phyloP scores from a whole-genome alignment of 1,140 invertebrate species.

The Pygmarrhopalites habei region DNA sequence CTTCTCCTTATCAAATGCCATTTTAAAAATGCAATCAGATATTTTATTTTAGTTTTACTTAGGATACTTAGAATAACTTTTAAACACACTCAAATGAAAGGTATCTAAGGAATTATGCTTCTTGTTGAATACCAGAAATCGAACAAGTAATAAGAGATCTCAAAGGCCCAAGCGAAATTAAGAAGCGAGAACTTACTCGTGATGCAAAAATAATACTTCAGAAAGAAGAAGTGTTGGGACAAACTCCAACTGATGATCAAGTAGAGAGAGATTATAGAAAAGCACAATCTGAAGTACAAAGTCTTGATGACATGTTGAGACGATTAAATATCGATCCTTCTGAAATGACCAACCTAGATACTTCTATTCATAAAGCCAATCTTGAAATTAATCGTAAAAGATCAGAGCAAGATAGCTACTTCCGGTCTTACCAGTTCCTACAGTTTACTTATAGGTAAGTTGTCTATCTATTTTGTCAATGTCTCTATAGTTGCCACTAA shows the following conservation, averaged over 20 bases:
- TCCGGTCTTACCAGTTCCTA: not conserved
- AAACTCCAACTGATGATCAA: not conserved
- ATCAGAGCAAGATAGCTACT: not conserved
- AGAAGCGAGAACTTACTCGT: not conserved
- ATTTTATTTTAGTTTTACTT: too few relatives aligned
- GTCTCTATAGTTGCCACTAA: too few relatives aligned
- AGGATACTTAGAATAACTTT: too few relatives aligned
- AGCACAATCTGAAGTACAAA: not conserved
- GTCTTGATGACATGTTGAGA: not conserved
- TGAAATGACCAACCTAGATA: not conserved
- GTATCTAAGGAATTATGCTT: too few relatives aligned
- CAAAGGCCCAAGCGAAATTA: constrained; percentile 2
- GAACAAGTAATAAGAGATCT: not conserved
- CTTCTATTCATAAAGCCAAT: not conserved
- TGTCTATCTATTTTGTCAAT: too few relatives aligned
- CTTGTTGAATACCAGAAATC: too few relatives aligned
- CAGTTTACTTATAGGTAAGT: constrained; percentile 4
- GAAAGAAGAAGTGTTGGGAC: not conserved
- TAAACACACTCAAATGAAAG: too few relatives aligned
- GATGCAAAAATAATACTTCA: not conserved
- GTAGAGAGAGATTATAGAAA: not conserved
- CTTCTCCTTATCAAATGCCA: not conserved
- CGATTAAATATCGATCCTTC: not conserved
- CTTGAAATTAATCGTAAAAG: not conserved
- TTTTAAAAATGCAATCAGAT: too few relatives aligned